Base-by-base conservation (phyloP, 2,113 vertebrate genomes). In the Perognathus longimembris region DNA sequence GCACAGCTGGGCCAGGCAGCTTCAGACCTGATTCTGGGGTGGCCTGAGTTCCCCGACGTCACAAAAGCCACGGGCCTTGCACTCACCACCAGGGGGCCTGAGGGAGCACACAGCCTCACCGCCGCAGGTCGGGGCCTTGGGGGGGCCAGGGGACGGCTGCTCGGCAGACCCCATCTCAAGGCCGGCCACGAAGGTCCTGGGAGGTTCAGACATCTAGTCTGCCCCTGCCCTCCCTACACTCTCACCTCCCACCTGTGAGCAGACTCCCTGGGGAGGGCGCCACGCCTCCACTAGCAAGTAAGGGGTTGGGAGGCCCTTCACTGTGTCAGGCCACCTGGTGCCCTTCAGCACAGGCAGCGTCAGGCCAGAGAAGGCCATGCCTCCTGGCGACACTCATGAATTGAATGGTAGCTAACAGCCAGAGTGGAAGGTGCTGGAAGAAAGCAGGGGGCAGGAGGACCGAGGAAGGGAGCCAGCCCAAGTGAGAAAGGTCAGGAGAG, bases 71-170 rank as follows among this genome's bases (percentile, higher is more conserved):
- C 45, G 45, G 45, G 45, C 45, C 45, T 45, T 66, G 87, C 90
- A 88, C 93, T 96, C 86, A 64, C 92, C 96, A 95, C 92, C 89
- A 88, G 96, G 95, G 90, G 95, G 94, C 7, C 7, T 18, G n/a
- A n/a, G n/a, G n/a, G n/a, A n/a, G n/a, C n/a, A n/a, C n/a, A n/a
- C n/a, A n/a, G n/a, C n/a, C n/a, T n/a, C n/a, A n/a, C n/a, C n/a
- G n/a, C n/a, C n/a, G n/a, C 45, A 45, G 45, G 45, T 30, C 3
- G 26, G 66, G 85, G 88, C 88, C 93, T 45, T 4, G n/a, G 36
- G n/a, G 36, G 14, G 36, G 34, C 42, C 73, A 42, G 50, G 32
- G 45, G 3, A 28, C 20, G 36, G 66, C 11, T 26, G 50, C 63
- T 22, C 57, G 17, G 45, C 12, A 12, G 45, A 45, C 1, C 54